A percentile compares a stretch with the other conserved stretches of the same genome.
phyloP scores from a whole-genome alignment of 2,113 vertebrate genomes.

The Uria aalge region DNA sequence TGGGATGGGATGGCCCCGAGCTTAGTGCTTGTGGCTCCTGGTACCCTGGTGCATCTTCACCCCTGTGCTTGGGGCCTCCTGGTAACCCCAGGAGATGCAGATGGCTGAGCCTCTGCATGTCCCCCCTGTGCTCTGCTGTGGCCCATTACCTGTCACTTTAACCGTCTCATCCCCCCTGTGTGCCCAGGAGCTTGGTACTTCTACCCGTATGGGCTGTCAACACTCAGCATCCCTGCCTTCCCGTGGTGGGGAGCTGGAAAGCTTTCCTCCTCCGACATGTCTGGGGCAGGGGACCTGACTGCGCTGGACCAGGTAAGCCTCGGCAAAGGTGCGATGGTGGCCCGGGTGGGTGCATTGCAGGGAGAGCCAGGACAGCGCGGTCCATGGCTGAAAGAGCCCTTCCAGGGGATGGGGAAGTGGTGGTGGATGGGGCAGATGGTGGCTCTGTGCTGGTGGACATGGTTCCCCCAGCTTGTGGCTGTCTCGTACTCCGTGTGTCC shows the following conservation, averaged over 20 bases:
- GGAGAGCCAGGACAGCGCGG: not conserved
- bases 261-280: not conserved
- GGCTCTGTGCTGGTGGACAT: not conserved
- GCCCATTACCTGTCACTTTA: not conserved
- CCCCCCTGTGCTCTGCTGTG: not conserved
- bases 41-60: not conserved
- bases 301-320: constrained; percentile 58
- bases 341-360: not conserved
- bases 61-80: not conserved
- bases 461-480: not conserved
- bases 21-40: not conserved
- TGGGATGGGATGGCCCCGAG: not conserved
- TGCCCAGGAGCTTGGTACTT: constrained; percentile 76
- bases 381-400: not conserved
- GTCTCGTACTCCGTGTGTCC: not conserved
- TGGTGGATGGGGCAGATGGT: not conserved
- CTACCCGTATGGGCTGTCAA: constrained; percentile 67
- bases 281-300: constrained; percentile 37
- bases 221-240: constrained; percentile 32
- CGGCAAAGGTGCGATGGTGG: fast-evolving
- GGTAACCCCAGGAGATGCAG: not conserved
- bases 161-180: not conserved
- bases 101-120: not conserved
- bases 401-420: not conserved
- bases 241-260: constrained; percentile 66